phyloP scores from a whole-genome alignment of 92 coral and sea anemone species.

The Actinernus sp. region DNA sequence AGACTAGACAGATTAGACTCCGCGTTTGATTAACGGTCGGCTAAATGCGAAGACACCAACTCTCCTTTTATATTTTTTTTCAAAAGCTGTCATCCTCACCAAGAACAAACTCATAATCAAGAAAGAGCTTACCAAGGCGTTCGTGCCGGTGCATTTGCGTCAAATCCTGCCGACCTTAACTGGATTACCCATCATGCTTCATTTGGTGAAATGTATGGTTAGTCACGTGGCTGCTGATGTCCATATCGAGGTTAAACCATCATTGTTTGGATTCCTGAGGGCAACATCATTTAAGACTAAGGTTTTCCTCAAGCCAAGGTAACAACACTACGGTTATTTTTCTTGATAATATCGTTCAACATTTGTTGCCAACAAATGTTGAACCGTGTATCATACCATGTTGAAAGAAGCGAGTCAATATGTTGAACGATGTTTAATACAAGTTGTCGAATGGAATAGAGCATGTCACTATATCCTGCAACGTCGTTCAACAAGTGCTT shows the following conservation, averaged over 20 bases:
- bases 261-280: constrained; percentile 21
- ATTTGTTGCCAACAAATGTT: too few species aligned
- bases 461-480: too few species aligned
- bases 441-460: not conserved
- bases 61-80: too few species aligned
- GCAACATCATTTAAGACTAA: constrained; percentile 20
- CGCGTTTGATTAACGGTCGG: too few species aligned
- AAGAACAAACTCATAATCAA: constrained; percentile 51
- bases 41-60: too few species aligned
- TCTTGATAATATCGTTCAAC: not conserved
- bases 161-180: constrained; percentile 80
- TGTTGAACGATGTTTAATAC: too few species aligned
- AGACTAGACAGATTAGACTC: too few species aligned
- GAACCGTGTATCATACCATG: too few species aligned
- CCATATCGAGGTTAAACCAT: constrained; percentile 39
- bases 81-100: constrained; percentile 67
- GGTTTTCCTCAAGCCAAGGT: constrained; percentile 69
- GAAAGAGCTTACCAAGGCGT: constrained; percentile 61
- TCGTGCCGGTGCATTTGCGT: constrained; percentile 58
- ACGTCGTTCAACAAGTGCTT: too few species aligned
- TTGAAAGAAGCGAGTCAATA: too few species aligned
- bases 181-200: constrained; percentile 79
- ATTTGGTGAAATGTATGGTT: constrained; percentile 42
- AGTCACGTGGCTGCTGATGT: constrained; percentile 19
- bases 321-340: too few species aligned